Evolutionary conservation across 2,113 vertebrate species (phyloP).

Genomic region (Dinomys branickii): DNA sequence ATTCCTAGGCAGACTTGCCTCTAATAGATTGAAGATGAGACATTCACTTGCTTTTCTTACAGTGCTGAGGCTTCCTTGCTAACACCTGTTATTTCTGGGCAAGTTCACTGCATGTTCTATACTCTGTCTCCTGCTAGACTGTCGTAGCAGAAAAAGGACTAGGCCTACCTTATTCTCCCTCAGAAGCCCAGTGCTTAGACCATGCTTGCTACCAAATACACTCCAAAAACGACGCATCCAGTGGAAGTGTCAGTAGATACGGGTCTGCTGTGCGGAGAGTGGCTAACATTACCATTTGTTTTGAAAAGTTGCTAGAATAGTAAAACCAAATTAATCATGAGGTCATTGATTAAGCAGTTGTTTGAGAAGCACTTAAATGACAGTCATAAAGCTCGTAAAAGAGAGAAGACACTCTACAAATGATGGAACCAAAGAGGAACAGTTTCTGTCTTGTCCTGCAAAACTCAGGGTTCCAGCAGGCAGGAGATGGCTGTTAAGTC

Average conservation of each 20-base stretch:
- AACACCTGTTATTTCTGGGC: background rate
- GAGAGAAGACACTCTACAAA: background rate
- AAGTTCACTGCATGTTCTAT: background rate
- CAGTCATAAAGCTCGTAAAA: background rate
- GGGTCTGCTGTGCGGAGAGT: background rate
- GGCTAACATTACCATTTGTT: background rate
- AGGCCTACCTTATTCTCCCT: background rate
- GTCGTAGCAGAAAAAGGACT: background rate
- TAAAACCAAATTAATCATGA: background rate
- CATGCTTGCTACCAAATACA: background rate
- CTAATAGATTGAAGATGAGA: background rate
- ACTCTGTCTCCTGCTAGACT: background rate
- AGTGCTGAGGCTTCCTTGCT: background rate
- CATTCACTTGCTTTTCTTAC: background rate
- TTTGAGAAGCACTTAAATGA: conserved; percentile 27
- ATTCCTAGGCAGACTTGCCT: background rate
- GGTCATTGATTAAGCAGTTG: background rate
- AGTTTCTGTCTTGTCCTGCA: background rate
- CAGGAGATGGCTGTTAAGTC: background rate
- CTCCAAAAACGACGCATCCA: background rate
- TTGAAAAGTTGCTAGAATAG: background rate
- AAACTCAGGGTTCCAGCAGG: background rate
- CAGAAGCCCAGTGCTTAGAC: background rate
- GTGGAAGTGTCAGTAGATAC: background rate
- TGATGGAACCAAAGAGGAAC: background rate